Conservation (phyloP, 2,113 vertebrate species). For the Corynorhinus townsendii region DNA sequence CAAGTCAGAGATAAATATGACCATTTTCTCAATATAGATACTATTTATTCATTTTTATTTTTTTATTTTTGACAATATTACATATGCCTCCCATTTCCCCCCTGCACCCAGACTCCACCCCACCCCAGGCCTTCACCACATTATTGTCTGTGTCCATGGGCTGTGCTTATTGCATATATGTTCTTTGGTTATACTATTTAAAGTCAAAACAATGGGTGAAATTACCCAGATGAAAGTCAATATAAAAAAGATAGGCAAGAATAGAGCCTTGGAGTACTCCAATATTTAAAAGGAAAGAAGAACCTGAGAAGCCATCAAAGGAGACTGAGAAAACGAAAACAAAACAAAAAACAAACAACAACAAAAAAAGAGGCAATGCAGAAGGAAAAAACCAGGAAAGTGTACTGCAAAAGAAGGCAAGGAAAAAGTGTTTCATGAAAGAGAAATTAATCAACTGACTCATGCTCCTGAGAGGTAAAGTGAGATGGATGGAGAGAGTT, state of each 20-base stretch:
- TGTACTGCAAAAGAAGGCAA: not conserved
- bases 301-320: not conserved
- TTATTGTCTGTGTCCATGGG: not conserved
- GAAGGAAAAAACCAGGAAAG: not conserved
- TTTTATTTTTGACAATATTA: not conserved
- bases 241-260: not conserved
- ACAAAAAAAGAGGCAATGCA: not conserved
- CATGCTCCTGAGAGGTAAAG: not conserved
- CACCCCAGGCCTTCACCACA: not conserved
- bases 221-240: not conserved
- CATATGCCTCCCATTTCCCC: not conserved
- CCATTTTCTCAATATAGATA: not conserved
- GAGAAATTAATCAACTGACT: not conserved
- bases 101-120: not conserved
- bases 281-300: not conserved
- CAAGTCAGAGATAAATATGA: not conserved
- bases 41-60: not conserved
- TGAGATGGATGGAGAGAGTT: not conserved
- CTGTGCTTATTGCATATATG: not conserved
- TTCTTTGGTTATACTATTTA: not conserved
- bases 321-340: not conserved
- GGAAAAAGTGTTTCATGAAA: not conserved
- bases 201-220: not conserved
- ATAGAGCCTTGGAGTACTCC: not conserved
- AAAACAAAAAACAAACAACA: not conserved